These are phyloP conservation scores for Phyllostomus discolor DNA, from an alignment of 2,113 vertebrate species.

Conservation along the genomic window DNA sequence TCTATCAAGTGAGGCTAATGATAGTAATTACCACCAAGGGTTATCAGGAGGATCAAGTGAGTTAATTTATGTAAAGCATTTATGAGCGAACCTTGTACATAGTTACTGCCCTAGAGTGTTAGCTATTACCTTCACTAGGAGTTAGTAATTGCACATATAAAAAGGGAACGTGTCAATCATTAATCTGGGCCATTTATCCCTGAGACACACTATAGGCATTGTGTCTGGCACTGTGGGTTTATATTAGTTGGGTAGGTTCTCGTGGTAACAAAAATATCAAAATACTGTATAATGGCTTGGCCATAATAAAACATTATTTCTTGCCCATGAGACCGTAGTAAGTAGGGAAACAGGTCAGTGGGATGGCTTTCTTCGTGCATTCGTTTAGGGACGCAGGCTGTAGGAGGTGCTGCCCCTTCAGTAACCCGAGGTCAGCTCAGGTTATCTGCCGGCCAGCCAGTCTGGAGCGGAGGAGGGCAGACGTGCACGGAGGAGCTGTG, in stretches of 20 bases:
- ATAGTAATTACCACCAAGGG: not conserved
- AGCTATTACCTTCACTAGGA: constrained; percentile 3
- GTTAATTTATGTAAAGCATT: constrained; percentile 2
- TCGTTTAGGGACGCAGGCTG: not conserved
- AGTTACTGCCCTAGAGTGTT: not conserved
- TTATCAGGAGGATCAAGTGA: not conserved
- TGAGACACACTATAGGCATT: not conserved
- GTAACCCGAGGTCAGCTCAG: not conserved
- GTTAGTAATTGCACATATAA: not conserved
- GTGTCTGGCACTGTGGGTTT: not conserved
- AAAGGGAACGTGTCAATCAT: not conserved
- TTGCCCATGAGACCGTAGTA: not conserved
- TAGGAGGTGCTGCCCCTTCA: not conserved
- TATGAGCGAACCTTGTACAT: not conserved
- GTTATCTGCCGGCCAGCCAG: not conserved
- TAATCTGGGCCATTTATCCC: not conserved
- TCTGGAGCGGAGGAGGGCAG: not conserved
- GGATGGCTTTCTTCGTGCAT: not conserved
- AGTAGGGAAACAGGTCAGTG: not conserved
- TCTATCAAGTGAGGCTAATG: not conserved
- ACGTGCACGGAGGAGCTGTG: not conserved
- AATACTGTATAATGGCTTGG: not conserved
- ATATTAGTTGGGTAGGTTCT: not conserved
- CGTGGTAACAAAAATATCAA: not conserved
- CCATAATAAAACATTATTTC: not conserved